These are phyloP conservation scores for Ceyx cyanopectus DNA, from an alignment of 2,113 vertebrate species.

Conservation along the genomic window DNA sequence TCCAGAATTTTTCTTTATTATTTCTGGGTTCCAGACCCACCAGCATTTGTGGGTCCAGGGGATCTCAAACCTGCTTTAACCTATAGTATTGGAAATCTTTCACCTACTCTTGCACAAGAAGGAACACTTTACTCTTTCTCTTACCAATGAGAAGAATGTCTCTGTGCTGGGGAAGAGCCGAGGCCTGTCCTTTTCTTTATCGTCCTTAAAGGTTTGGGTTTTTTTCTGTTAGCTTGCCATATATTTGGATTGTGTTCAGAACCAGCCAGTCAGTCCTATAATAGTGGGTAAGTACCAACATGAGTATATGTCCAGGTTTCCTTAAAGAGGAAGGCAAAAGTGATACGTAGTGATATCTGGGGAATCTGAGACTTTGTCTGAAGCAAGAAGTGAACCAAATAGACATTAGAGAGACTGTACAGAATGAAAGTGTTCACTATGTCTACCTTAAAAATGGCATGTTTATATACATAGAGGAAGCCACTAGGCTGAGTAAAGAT, in stretches of 20 bases:
- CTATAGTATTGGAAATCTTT: not conserved
- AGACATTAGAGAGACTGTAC: not conserved
- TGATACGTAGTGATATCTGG: not conserved
- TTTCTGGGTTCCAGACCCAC: not conserved
- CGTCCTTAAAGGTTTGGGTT: not conserved
- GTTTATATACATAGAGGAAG: not conserved
- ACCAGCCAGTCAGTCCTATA: not conserved
- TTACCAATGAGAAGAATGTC: not conserved
- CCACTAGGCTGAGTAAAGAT: not conserved
- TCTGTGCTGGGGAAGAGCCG: not conserved
- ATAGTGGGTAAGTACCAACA: not conserved
- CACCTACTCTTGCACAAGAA: not conserved
- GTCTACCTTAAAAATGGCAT: not conserved
- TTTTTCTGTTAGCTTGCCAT: not conserved
- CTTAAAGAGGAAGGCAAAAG: conserved; percentile 11
- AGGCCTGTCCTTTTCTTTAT: not conserved
- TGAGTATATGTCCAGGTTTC: not conserved
- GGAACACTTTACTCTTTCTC: not conserved
- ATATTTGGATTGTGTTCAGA: not conserved
- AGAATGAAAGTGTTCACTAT: not conserved
- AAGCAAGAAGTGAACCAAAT: not conserved
- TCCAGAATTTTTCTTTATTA: not conserved
- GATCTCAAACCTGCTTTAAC: not conserved
- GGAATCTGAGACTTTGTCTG: not conserved
- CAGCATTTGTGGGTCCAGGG: not conserved